Evolutionary conservation across 2,113 vertebrate species (phyloP).

Genomic region (Podocnemis expansa): DNA sequence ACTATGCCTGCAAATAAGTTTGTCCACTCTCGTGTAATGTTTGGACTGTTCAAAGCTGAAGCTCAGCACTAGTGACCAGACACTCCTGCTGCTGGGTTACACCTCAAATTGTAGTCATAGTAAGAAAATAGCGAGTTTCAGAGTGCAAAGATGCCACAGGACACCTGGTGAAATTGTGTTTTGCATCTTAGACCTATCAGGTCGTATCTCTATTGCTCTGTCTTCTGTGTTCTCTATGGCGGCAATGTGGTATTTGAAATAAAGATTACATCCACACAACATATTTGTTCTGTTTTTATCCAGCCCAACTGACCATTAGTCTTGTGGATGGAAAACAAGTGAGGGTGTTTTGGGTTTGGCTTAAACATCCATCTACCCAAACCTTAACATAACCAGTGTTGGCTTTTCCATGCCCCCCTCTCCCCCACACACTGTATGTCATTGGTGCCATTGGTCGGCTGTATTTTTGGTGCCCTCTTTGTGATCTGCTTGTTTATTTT

Average conservation of each 20-base stretch:
- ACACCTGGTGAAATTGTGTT: not conserved
- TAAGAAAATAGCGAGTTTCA: not conserved
- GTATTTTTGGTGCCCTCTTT: slow-evolving; percentile 12
- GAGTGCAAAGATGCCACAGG: not conserved
- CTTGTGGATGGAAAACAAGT: not conserved
- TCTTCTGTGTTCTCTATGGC: not conserved
- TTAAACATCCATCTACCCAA: not conserved
- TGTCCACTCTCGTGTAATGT: fast-evolving
- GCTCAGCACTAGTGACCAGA: not conserved
- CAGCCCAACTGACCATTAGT: not conserved
- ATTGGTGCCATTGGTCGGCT: not conserved
- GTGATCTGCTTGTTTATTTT: slow-evolving; percentile 16
- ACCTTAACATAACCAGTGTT: fast-evolving
- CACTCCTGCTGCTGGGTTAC: fast-evolving
- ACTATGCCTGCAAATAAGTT: not conserved
- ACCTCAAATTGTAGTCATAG: not conserved
- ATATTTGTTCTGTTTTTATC: not conserved
- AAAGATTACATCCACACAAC: fast-evolving
- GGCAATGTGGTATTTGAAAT: not conserved
- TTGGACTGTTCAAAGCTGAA: not conserved
- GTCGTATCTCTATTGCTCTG: not conserved
- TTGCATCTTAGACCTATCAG: not conserved
- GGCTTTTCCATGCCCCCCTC: not conserved
- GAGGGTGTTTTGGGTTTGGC: not conserved
- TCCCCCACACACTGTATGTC: fast-evolving